Evolutionary conservation across 1,140 invertebrate species (phyloP).

Genomic region (Cydia pomonella): DNA sequence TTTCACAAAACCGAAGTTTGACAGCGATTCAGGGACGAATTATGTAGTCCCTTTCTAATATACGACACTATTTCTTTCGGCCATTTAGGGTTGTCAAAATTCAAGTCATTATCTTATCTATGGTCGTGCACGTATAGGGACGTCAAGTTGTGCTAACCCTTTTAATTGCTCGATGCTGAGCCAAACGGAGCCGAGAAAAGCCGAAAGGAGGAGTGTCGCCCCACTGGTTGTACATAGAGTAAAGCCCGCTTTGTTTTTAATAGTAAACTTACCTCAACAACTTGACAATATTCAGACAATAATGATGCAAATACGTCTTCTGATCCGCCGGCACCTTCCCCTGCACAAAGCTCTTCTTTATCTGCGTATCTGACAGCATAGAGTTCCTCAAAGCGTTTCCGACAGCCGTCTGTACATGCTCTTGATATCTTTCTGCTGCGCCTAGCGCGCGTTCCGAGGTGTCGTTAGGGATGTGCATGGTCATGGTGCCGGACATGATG

Average conservation of each 20-base stretch:
- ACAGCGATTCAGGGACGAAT: too few relatives aligned
- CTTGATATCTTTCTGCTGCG: slow-evolving; percentile 62
- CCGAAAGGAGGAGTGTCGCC: too few relatives aligned
- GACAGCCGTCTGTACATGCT: slow-evolving; percentile 66
- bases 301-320: slow-evolving; percentile 73
- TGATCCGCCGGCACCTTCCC: slow-evolving; percentile 45
- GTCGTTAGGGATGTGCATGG: slow-evolving; percentile 70
- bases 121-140: too few relatives aligned
- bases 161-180: too few relatives aligned
- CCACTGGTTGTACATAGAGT: too few relatives aligned
- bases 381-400: slow-evolving; percentile 72
- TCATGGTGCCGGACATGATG: slow-evolving; percentile 75
- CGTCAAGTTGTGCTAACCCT: too few relatives aligned
- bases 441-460: slow-evolving; percentile 60
- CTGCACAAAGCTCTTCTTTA: slow-evolving; percentile 66
- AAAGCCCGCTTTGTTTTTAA: not conserved
- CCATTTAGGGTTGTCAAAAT: too few relatives aligned
- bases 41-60: too few relatives aligned
- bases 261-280: slow-evolving; percentile 70
- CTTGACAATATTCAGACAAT: slow-evolving; percentile 72
- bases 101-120: too few relatives aligned
- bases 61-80: too few relatives aligned
- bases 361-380: slow-evolving; percentile 64
- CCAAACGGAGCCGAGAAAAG: too few relatives aligned
- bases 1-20: too few relatives aligned